A percentile compares a stretch with the other conserved stretches of the same genome.
phyloP scores from a whole-genome alignment of 2,888 invertebrate species.

The Graphium colonna region DNA sequence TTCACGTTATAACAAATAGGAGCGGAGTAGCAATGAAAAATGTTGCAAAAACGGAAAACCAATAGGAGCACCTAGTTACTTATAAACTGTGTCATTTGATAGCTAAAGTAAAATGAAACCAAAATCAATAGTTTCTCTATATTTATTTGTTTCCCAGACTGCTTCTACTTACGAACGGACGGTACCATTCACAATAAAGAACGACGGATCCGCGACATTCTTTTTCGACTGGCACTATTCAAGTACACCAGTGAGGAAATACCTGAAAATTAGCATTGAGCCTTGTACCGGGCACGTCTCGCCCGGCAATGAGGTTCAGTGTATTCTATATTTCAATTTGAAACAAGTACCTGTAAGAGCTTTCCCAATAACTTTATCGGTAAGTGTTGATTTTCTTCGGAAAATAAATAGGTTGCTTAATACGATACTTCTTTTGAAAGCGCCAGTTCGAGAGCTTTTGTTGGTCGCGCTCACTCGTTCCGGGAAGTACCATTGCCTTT shows the following conservation, averaged over 20 bases:
- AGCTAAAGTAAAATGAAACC: too few relatives aligned
- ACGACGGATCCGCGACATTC: slow-evolving; percentile 68
- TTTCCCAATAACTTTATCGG: slow-evolving; percentile 58
- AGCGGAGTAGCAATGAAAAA: too few relatives aligned
- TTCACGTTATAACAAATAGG: too few relatives aligned
- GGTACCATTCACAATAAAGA: slow-evolving; percentile 60
- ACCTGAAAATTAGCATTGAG: slow-evolving; percentile 54
- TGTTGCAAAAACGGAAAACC: too few relatives aligned
- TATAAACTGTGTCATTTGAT: too few relatives aligned
- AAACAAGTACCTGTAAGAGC: slow-evolving; percentile 62
- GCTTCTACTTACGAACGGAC: slow-evolving; percentile 67
- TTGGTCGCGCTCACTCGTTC: too few relatives aligned
- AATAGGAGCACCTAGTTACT: too few relatives aligned
- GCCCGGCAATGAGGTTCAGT: slow-evolving; percentile 53
- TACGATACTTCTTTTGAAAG: not conserved
- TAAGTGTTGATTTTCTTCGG: slow-evolving; percentile 33
- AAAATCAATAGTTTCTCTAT: not conserved
- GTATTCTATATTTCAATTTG: slow-evolving; percentile 54
- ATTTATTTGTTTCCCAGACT: slow-evolving; percentile 41
- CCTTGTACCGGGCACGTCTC: slow-evolving; percentile 58
- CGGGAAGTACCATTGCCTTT: too few relatives aligned
- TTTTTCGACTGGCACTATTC: slow-evolving; percentile 65
- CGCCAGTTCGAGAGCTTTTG: not conserved
- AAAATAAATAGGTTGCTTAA: not conserved
- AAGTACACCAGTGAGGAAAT: slow-evolving; percentile 54